Conservation (phyloP, 1,140 invertebrate species). For the Lepidurus arcticus region DNA sequence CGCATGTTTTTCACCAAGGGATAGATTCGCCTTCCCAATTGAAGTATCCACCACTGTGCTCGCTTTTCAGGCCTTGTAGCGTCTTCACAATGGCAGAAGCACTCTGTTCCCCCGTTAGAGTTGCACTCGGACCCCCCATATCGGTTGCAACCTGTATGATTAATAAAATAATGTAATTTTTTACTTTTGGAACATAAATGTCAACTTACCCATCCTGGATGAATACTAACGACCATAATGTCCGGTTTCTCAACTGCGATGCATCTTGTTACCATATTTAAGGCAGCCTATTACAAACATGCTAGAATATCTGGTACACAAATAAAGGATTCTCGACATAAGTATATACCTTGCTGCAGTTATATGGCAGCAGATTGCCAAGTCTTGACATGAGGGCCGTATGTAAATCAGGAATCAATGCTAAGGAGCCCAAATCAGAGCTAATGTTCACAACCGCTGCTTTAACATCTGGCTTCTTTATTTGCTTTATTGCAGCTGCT, state of each 20-base stretch:
- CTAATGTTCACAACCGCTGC: slow-evolving; percentile 77
- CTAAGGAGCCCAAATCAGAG: slow-evolving; percentile 73
- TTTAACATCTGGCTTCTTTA: slow-evolving; percentile 46
- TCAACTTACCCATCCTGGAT: slow-evolving; percentile 56
- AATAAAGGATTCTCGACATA: neutral
- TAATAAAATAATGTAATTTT: neutral
- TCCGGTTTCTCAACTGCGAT: slow-evolving; percentile 65
- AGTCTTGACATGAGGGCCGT: neutral
- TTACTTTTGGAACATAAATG: neutral
- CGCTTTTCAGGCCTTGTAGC: slow-evolving; percentile 54
- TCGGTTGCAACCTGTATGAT: slow-evolving; percentile 4
- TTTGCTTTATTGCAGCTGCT: slow-evolving; percentile 49
- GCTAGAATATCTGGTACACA: neutral
- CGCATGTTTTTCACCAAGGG: slow-evolving; percentile 58
- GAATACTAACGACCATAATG: slow-evolving; percentile 67
- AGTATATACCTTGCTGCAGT: slow-evolving; percentile 30
- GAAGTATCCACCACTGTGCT: slow-evolving; percentile 66
- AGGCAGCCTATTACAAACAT: slow-evolving; percentile 55
- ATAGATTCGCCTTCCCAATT: slow-evolving; percentile 68
- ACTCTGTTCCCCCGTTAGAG: slow-evolving; percentile 60
- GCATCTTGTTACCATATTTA: slow-evolving; percentile 80
- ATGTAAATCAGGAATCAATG: slow-evolving; percentile 3
- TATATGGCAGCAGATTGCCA: slow-evolving; percentile 16
- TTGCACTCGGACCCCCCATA: slow-evolving; percentile 53
- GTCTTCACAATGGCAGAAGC: slow-evolving; percentile 59